Base-by-base conservation (phyloP, 1,140 invertebrate genomes). In the Anadara kagoshimensis region DNA sequence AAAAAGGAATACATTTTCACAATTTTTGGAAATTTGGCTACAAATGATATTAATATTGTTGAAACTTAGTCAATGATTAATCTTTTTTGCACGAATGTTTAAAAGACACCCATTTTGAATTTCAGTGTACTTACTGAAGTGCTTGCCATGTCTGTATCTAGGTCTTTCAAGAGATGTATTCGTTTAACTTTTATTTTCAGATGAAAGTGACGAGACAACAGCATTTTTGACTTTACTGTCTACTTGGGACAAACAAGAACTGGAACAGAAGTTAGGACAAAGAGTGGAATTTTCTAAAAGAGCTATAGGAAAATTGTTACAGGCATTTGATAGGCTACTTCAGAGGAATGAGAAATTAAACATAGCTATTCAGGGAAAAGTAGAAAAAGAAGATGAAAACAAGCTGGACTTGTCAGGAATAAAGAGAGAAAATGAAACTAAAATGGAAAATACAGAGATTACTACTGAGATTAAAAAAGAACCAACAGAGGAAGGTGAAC, bases 221-320 rank as follows among this genome's bases (percentile, higher is more conserved):
- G 98, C 97, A 44, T 99, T 99, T 88, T 91, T 99, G 20, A 95
- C 97, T 88, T 95, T 98, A 84, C 89, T 99, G n/a, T 98, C 97
- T 26, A 98, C 97, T 14, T 98, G 97, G 97, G 97, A 99, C 88
- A 97, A 97, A 85, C 95, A 98, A 85, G 97, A 99, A 87, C 90
- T 98, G 65, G 97, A 99, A 89, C 96, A 98, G 78, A 97, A 98
- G 88, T 91, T 98, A 24, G 95, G 96, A 4, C 97, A 98, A 90
- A 90, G 97, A 69, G 97, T 98, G 16, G 86, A 89, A 69, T 88
- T 72, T 94, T 90, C 90, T 7, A 91, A 90, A 57, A 78, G 97
- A 78, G 97, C 97, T 36, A 97, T 99, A 62, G 96, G 96, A 5
- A 98, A 98, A 91, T 94, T 99, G 45, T 93, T 98, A 58, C 96